Evolutionary conservation across 2,888 invertebrate genomes (phyloP), one percentile per base, ranked within the genome.

Genomic region (Onthophagus sagittarius): DNA sequence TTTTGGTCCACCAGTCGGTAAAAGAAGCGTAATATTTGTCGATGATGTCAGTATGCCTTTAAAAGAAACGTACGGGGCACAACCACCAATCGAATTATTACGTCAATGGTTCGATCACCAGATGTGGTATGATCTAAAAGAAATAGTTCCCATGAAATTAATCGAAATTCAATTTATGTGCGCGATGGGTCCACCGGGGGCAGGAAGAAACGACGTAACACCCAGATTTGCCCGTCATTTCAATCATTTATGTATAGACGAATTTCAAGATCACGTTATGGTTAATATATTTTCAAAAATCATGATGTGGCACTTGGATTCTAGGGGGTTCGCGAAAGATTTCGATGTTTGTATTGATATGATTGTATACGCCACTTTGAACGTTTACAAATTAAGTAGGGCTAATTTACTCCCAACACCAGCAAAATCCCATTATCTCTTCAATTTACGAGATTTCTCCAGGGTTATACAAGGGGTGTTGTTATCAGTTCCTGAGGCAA

Each of bases 1-100:
- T 11, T 98, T 89, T 82, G 98, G 98, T 0, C 97, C 98, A 0
- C 96, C 97, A 0, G 89, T 97, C 70, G 96, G 96, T 3, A 97
- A 96, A 83, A 91, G 92, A 80, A 91, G 93, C 84, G 93, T 98
- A 11, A 91, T 97, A 69, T 98, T 98, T 83, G 95, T 98, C 53
- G 98, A 98, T 82, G 98, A 98, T 83, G 91, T 98, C n/a, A 96
- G 96, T 80, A 96, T 98, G 96, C 98, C 98, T 0, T 87, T 94
- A 79, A 91, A 94, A 72, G 96, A 96, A 85, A 90, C 90, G 0
- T 97, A 95, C 81, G 98, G 97, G 0, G 97, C 97, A 0, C 97
- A 98, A 84, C 97, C 98, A 0, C 96, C 98, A 0, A 95, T 98
- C 73, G 98, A 98, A 84, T 87, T 98, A 63, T 85, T 98, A 23